These are phyloP conservation scores for Tetranychus piercei DNA, from an alignment of 2,888 invertebrate genomes.

Conservation along the genomic window DNA sequence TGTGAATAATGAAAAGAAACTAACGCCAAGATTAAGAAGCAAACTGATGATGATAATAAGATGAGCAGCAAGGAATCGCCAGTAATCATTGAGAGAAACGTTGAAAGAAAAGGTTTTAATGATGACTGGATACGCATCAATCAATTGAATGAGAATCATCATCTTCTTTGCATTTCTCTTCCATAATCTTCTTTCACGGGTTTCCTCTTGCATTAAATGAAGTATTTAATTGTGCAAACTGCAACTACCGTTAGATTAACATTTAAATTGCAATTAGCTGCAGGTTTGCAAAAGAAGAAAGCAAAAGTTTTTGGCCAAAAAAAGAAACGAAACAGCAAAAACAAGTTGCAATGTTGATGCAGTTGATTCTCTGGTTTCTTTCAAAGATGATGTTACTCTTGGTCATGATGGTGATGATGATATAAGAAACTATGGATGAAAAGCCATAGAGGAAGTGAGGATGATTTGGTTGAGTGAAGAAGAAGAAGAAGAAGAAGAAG, in stretches of 20 bases:
- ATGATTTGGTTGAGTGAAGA: background rate
- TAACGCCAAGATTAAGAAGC: too few relatives aligned
- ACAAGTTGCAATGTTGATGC: background rate
- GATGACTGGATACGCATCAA: background rate
- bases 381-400: background rate
- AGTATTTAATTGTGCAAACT: too few relatives aligned
- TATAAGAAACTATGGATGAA: background rate
- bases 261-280: too few relatives aligned
- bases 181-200: background rate
- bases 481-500: background rate
- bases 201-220: too few relatives aligned
- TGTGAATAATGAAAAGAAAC: too few relatives aligned
- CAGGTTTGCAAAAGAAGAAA: background rate
- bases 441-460: background rate
- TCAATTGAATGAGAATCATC: background rate
- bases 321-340: background rate
- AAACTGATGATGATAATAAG: too few relatives aligned
- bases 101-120: too few relatives aligned
- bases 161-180: background rate
- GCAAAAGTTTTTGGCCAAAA: background rate
- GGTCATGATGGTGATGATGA: background rate
- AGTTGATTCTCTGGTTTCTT: background rate
- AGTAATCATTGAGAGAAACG: too few relatives aligned
- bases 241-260: too few relatives aligned
- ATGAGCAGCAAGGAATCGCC: too few relatives aligned